These are phyloP conservation scores for Cerastoderma edule DNA, from an alignment of 2,888 invertebrate species.

Conservation along the genomic window DNA sequence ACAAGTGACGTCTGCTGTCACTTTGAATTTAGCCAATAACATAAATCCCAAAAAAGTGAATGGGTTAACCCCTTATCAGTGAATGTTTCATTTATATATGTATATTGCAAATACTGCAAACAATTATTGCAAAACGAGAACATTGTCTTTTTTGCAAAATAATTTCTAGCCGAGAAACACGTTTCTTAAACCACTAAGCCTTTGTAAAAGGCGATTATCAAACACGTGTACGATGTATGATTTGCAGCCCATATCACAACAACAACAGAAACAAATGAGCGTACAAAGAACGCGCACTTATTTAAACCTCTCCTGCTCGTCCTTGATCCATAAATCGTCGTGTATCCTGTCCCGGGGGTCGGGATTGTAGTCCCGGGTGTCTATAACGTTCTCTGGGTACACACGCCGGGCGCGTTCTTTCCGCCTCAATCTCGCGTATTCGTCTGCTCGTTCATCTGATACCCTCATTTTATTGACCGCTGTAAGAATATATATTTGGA, in stretches of 20 bases:
- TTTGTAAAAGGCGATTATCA: too few species aligned
- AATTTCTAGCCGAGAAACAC: too few species aligned
- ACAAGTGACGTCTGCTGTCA: background rate
- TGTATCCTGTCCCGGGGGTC: background rate
- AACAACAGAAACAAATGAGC: too few species aligned
- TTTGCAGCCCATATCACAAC: too few species aligned
- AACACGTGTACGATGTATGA: too few species aligned
- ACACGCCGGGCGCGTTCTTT: slow-evolving; percentile 36
- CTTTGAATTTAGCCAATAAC: background rate
- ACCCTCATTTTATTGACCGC: too few species aligned
- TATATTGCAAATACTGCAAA: background rate
- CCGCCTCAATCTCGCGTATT: slow-evolving; percentile 27
- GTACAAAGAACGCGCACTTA: too few species aligned
- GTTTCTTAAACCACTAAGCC: too few species aligned
- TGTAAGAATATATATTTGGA: too few species aligned
- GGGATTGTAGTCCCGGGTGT: slow-evolving; percentile 27
- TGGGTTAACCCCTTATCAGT: background rate
- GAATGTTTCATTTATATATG: background rate
- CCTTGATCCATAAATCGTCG: slow-evolving; percentile 5
- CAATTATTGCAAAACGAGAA: too few species aligned
- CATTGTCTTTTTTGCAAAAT: too few species aligned
- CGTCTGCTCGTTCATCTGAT: slow-evolving; percentile 13
- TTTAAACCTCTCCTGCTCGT: too few species aligned
- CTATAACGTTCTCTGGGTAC: slow-evolving; percentile 40
- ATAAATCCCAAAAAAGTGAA: background rate